Base-by-base conservation (phyloP, 2,797 vertebrate genomes). In the Antrozous pallidus region DNA sequence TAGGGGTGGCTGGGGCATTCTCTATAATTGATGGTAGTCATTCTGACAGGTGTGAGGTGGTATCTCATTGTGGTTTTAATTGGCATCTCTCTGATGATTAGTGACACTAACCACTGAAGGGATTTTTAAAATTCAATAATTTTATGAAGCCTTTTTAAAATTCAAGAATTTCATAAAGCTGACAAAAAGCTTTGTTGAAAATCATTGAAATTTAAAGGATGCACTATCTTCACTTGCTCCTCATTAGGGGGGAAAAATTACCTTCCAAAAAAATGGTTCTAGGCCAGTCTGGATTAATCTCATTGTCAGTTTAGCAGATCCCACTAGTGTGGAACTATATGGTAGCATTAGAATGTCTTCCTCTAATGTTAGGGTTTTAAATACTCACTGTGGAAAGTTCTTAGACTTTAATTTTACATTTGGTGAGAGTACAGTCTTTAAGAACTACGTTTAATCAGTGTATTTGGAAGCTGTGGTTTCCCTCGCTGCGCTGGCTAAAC, bases 401-500 rank as follows among this genome's bases (percentile, higher is more conserved):
- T 88, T 69, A 17, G 69, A 56, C 28, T 85, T 93, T 26, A 28
- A 70, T 42, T 58, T 85, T 75, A 28, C 38, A 16, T 88, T 65
- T 82, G 24, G 74, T 38, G 89, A 47, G 73, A 13, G 33, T 24
- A 16, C 28, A 28, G 28, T 22, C 31, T 56, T 75, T 38, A 40
- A 33, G 58, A 33, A 24, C 6, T 16, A n/a, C 26, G n/a, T 31
- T 31, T 26, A 31, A 26, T 31, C 75, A 20, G 1, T 9, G 24
- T 58, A 26, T 71, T 38, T 73, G 88, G 84, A 81, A 71, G 63
- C 10, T 3, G 0, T 22, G 70, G 26, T 28, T 40, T 65, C 45
- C 40, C n/a, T 79, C 3, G 0, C 26, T 5, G 2, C 4, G 12
- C 8, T 24, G 45, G 36, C 33, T 47, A 1, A 4, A 28, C 2